phyloP scores from a whole-genome alignment of 2,888 invertebrate species.

The Phlogophora meticulosa region DNA sequence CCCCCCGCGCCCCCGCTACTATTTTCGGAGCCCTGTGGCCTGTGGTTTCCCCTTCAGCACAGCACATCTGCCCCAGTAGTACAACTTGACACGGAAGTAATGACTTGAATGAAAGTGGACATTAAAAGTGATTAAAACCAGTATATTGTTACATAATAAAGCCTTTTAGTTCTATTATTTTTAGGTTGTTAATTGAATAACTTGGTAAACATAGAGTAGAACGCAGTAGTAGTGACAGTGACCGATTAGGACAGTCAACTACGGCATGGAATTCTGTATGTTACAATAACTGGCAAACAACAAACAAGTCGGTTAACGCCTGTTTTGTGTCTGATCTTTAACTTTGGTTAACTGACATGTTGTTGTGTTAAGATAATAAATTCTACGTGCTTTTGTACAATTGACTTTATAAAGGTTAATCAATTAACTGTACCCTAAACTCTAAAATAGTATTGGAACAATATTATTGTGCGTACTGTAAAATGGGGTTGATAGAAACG shows the following conservation, averaged over 20 bases:
- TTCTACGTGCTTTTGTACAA: conserved; percentile 24
- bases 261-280: conserved; percentile 14
- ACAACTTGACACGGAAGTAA: conserved; percentile 48
- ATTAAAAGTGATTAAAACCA: too few species aligned
- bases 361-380: conserved; percentile 49
- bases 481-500: too few species aligned
- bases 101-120: conserved; percentile 7
- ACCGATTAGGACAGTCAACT: conserved; percentile 54
- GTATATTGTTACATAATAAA: too few species aligned
- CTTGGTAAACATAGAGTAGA: conserved; percentile 2
- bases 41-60: conserved; percentile 69
- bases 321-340: conserved; percentile 46
- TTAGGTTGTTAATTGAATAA: not conserved
- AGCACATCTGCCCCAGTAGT: conserved; percentile 55
- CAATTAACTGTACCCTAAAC: not conserved
- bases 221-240: conserved; percentile 53
- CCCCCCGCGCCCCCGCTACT: conserved; percentile 75
- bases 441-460: not conserved
- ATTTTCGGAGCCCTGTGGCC: conserved; percentile 80
- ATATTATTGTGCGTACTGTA: not conserved
- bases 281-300: conserved; percentile 39
- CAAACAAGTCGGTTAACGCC: conserved; percentile 47
- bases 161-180: not conserved
- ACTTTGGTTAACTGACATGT: conserved; percentile 46
- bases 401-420: conserved; percentile 30